These are phyloP conservation scores for Heliconius cydno DNA, from an alignment of 2,888 invertebrate genomes.

Conservation along the genomic window DNA sequence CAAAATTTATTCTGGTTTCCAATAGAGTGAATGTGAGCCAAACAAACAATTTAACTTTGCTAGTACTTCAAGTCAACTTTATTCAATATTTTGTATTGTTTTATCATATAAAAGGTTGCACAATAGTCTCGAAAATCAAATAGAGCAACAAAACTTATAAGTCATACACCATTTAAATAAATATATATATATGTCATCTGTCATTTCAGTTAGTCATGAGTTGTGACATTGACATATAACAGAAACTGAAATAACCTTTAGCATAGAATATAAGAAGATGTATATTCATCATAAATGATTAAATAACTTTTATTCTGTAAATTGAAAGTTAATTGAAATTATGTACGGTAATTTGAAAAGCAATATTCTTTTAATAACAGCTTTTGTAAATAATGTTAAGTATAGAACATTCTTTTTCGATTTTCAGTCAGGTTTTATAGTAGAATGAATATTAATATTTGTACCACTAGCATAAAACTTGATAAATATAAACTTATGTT, in stretches of 20 bases:
- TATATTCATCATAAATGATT: not conserved
- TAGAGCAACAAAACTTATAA: not conserved
- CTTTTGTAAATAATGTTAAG: not conserved
- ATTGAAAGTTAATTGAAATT: not conserved
- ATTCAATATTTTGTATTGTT: not conserved
- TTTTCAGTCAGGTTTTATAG: not conserved
- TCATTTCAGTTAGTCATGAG: not conserved
- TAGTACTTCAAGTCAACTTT: not conserved
- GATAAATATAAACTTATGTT: not conserved
- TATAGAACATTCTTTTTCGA: no score
- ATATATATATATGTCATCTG: constrained; percentile 4
- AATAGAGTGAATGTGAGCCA: not conserved
- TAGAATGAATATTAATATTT: not conserved
- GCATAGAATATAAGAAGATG: not conserved
- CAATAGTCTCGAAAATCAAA: not conserved
- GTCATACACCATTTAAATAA: not conserved
- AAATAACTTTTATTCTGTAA: not conserved
- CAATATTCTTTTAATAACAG: not conserved
- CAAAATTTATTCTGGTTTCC: not conserved
- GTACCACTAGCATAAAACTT: not conserved
- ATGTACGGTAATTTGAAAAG: not conserved
- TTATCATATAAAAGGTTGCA: not conserved
- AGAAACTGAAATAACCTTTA: not conserved
- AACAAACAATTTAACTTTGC: not conserved
- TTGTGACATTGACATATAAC: constrained; percentile 6